Base-by-base conservation (phyloP, 2,888 invertebrate genomes). In the Dynastes grantii region DNA sequence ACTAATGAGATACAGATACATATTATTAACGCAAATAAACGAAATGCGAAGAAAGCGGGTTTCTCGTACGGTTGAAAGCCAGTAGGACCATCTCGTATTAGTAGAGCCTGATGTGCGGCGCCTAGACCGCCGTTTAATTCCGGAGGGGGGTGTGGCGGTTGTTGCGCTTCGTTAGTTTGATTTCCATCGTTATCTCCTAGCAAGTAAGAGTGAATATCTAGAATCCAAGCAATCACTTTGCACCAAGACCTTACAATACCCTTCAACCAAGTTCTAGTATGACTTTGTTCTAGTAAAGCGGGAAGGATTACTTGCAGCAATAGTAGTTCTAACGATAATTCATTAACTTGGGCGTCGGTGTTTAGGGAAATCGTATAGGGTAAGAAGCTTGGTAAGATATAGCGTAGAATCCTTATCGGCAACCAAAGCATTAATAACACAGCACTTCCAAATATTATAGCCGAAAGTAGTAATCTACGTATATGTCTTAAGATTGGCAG, bases 381-480 rank as follows among this genome's bases (percentile, higher is more conserved):
- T 84, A 99, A 90, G 89, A 98, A 97, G n/a, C 93, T 93, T 0
- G 97, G 97, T 88, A 96, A 92, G 0, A 94, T 87, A 81, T 93
- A 92, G 85, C 95, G 94, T 80, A 99, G 92, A 65, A 98, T 93
- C 77, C 96, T 91, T 45, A 98, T 95, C 0, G 99, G 99, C 77
- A 98, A 89, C 97, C 98, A 99, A 61, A 99, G 91, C 95, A 99
- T 98, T 63, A 99, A 92, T 53, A 99, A 90, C 1, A 99, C 98
- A 0, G 97, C 97, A 1, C 97, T 97, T 27, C 98, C 99, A 89
- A 99, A 99, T 84, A 97, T 95, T 86, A 98, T 96, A 16, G 97
- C 96, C 0, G 98, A 98, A 0, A 97, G 96, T 22, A 98, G 92
- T 67, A 99, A 92, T 51, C 99, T 93, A 11, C 98, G 92, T 22